These are phyloP conservation scores for Astropecten irregularis DNA, from an alignment of 53 echinoderm and acorn worm genomes.

Conservation along the genomic window DNA sequence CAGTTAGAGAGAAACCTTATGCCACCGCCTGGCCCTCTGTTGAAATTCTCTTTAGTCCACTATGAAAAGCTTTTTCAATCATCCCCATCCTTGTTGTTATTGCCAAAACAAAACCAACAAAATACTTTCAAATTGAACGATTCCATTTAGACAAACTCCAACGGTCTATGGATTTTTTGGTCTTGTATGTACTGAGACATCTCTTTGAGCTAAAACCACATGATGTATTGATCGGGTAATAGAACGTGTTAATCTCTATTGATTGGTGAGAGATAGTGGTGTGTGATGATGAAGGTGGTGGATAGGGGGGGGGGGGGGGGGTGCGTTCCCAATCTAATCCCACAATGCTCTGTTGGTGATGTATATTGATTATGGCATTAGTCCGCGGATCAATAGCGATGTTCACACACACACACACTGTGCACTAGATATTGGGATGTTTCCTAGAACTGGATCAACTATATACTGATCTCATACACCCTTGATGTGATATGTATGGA, in stretches of 20 bases:
- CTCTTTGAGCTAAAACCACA: background rate
- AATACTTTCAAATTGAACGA: no score
- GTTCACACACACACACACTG: background rate
- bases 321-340: background rate
- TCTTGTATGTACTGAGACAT: background rate
- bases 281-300: no score
- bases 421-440: background rate
- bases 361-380: conserved; percentile 18
- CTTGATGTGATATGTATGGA: no score
- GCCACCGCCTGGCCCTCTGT: no score
- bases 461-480: background rate
- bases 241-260: conserved; percentile 15
- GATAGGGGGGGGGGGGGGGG: background rate
- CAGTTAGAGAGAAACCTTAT: no score
- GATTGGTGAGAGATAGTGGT: no score
- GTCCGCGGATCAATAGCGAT: background rate
- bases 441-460: background rate
- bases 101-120: background rate
- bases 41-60: no score
- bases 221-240: background rate
- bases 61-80: no score
- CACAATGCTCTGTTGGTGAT: conserved; percentile 12
- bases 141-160: background rate
- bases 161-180: background rate
- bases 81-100: no score